Percentiles rank a stretch among this genome's conserved stretches.
phyloP scores from a whole-genome alignment of 2,797 vertebrate species.

The Oceanodroma leucorhoa region DNA sequence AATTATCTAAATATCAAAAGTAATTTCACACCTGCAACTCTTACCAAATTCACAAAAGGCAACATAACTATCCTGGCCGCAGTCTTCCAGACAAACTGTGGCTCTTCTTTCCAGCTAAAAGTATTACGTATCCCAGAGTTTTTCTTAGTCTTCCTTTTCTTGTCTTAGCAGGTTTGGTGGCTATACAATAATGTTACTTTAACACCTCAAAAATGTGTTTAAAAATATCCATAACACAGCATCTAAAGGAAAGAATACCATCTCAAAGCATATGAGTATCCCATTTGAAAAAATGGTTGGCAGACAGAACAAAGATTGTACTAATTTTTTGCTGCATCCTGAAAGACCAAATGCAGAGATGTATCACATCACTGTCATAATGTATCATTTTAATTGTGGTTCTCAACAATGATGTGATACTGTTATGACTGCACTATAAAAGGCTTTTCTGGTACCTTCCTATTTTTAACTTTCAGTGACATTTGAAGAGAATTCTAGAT shows the following conservation, averaged over 20 bases:
- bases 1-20: constrained; percentile 50
- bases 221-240: not conserved
- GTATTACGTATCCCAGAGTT: not conserved
- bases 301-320: not conserved
- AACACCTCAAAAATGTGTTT: not conserved
- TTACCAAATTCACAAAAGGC: not conserved
- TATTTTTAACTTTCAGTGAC: constrained; percentile 23
- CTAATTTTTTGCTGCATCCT: not conserved
- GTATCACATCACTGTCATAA: constrained; percentile 13
- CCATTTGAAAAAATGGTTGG: not conserved
- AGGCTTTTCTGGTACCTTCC: not conserved
- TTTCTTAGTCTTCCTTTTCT: not conserved
- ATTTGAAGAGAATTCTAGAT: not conserved
- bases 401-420: not conserved
- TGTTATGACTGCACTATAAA: constrained; percentile 22
- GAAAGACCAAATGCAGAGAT: constrained; percentile 10
- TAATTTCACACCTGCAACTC: constrained; percentile 41
- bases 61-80: not conserved
- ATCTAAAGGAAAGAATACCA: not conserved
- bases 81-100: not conserved
- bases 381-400: constrained; percentile 7
- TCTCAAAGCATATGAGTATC: not conserved
- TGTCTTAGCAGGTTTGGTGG: not conserved
- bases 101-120: not conserved
- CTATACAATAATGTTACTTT: not conserved